These are phyloP conservation scores for Calephelis nemesis DNA, from an alignment of 1,140 invertebrate species.

Conservation along the genomic window DNA sequence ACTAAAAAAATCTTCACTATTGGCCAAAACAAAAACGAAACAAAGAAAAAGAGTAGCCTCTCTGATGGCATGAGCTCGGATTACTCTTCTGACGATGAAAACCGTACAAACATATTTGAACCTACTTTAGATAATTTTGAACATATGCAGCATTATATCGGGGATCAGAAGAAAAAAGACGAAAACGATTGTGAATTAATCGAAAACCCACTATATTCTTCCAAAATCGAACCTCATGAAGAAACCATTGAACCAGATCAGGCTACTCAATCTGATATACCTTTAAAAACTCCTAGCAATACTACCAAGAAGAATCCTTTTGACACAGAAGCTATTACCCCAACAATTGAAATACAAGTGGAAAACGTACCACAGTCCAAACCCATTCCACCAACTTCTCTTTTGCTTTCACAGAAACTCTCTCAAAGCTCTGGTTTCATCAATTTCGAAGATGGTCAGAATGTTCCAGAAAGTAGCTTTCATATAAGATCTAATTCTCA, in stretches of 20 bases:
- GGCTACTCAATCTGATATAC: constrained; percentile 38
- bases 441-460: constrained; percentile 51
- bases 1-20: constrained; percentile 78
- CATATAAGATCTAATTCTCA: constrained; percentile 83
- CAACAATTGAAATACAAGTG: constrained; percentile 59
- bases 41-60: constrained; percentile 68
- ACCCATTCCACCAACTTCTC: constrained; percentile 72
- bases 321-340: constrained; percentile 58
- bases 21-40: constrained; percentile 60
- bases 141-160: constrained; percentile 74
- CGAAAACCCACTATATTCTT: constrained; percentile 73
- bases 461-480: constrained; percentile 47
- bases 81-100: constrained; percentile 75
- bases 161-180: constrained; percentile 49
- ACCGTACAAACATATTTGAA: constrained; percentile 76
- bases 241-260: constrained; percentile 34
- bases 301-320: constrained; percentile 79
- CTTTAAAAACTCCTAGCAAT: constrained; percentile 58
- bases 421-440: constrained; percentile 86
- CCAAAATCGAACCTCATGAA: constrained; percentile 71
- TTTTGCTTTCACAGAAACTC: constrained; percentile 81
- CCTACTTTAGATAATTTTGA: constrained; percentile 77
- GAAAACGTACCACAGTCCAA: constrained; percentile 73
- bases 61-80: constrained; percentile 76
- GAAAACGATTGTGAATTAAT: constrained; percentile 67